A percentile compares a stretch with the other conserved stretches of the same genome.
These are phyloP conservation scores for Drosophila miranda DNA, from an alignment of 1,140 invertebrate species.

Conservation along the genomic window DNA sequence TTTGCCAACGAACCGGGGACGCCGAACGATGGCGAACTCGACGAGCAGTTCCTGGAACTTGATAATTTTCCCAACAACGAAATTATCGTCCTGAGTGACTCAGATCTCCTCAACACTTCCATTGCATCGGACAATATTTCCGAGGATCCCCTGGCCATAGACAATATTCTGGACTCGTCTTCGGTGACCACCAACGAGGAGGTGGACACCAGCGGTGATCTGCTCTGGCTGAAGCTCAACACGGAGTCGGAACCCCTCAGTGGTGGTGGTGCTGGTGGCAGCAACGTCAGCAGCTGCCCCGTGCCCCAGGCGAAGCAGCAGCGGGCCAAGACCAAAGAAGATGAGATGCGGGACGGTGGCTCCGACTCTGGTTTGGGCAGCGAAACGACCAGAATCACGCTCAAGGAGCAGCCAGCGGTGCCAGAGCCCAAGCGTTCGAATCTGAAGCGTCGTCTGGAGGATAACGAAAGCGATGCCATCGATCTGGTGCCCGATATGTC, in stretches of 20 bases:
- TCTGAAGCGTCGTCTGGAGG: slow-evolving; percentile 68
- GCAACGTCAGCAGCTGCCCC: too few species aligned
- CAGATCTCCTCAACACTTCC: slow-evolving; percentile 61
- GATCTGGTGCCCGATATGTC: slow-evolving; percentile 81
- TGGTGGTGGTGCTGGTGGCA: background rate
- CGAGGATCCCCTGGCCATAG: slow-evolving; percentile 76
- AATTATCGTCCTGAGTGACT: slow-evolving; percentile 70
- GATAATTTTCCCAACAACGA: slow-evolving; percentile 67
- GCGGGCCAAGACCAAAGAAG: slow-evolving; percentile 79
- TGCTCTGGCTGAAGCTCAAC: slow-evolving; percentile 59
- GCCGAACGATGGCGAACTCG: slow-evolving; percentile 46
- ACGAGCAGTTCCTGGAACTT: slow-evolving; percentile 55
- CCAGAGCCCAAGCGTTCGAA: slow-evolving; percentile 59
- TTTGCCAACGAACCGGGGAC: slow-evolving; percentile 28
- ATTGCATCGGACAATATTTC: slow-evolving; percentile 65
- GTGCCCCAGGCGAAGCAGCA: background rate
- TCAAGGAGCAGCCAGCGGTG: slow-evolving; percentile 4
- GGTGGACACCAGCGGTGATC: slow-evolving; percentile 55
- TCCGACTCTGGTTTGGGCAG: slow-evolving; percentile 91
- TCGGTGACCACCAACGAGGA: slow-evolving; percentile 57
- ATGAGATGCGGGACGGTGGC: slow-evolving; percentile 88
- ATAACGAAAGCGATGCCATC: slow-evolving; percentile 85
- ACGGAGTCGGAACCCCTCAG: slow-evolving; percentile 12
- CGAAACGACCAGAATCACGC: slow-evolving; percentile 82
- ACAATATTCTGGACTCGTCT: slow-evolving; percentile 47